Conservation (phyloP, 1,140 invertebrate species). For the Thereuonema tuberculata region DNA sequence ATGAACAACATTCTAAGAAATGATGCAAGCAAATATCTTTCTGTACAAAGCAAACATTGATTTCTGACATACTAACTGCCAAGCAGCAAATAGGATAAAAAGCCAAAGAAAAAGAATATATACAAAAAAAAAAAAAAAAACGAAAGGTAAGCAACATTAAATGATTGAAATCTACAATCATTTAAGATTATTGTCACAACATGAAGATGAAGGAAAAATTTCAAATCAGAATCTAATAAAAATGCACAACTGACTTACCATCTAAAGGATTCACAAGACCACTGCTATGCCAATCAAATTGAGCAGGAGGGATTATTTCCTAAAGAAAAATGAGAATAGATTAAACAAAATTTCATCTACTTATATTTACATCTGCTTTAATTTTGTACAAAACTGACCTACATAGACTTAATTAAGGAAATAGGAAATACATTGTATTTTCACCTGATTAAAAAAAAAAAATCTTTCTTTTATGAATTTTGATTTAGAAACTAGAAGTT, state of each 20-base stretch:
- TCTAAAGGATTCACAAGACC: slow-evolving; percentile 49
- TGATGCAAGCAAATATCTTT: too few relatives aligned
- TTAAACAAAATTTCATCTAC: too few relatives aligned
- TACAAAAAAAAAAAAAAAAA: not conserved
- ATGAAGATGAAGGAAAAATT: not conserved
- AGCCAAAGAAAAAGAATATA: not conserved
- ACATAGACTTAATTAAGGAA: too few relatives aligned
- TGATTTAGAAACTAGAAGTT: too few relatives aligned
- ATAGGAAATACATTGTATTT: too few relatives aligned
- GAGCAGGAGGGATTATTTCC: slow-evolving; percentile 39
- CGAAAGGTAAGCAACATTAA: not conserved
- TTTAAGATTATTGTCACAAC: not conserved
- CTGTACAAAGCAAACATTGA: too few relatives aligned
- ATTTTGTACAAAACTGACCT: not conserved
- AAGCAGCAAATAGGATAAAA: too few relatives aligned
- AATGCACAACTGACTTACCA: slow-evolving; percentile 36
- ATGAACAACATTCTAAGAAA: too few relatives aligned
- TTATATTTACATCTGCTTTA: not conserved
- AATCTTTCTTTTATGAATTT: too few relatives aligned
- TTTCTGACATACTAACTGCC: too few relatives aligned
- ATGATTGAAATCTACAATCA: too few relatives aligned
- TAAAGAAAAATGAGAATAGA: slow-evolving; percentile 15
- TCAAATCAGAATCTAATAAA: not conserved
- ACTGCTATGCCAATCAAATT: slow-evolving; percentile 50
- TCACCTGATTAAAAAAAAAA: too few relatives aligned